These are phyloP conservation scores for Python bivittatus DNA, from an alignment of 2,113 vertebrate genomes.

Conservation along the genomic window DNA sequence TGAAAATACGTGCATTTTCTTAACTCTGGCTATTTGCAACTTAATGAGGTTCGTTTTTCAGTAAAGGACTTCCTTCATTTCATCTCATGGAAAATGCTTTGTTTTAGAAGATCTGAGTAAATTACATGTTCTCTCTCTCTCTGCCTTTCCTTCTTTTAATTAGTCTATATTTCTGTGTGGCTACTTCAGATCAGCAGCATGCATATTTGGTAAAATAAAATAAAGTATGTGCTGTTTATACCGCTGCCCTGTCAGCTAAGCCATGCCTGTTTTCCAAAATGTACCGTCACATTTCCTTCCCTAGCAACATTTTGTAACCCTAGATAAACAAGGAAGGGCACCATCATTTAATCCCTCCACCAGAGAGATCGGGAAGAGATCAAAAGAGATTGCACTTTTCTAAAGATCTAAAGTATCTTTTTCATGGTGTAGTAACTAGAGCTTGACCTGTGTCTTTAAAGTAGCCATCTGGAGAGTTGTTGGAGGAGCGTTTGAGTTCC, in stretches of 20 bases:
- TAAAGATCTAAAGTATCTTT: neutral
- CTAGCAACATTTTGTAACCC: neutral
- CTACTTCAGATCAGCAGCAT: neutral
- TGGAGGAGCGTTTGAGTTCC: neutral
- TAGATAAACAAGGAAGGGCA: neutral
- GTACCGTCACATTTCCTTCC: neutral
- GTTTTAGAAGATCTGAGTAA: neutral
- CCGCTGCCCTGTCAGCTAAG: neutral
- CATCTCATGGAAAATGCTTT: neutral
- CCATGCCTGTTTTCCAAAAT: neutral
- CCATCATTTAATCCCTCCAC: neutral
- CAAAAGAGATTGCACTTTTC: neutral
- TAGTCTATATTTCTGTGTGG: neutral
- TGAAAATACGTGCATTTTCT: slow-evolving; percentile 23
- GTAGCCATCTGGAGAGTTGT: neutral
- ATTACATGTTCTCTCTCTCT: neutral
- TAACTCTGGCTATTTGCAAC: slow-evolving; percentile 55
- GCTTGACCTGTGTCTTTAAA: neutral
- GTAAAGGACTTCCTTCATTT: slow-evolving; percentile 35
- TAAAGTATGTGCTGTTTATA: neutral
- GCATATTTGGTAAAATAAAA: neutral
- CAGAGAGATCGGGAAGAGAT: neutral
- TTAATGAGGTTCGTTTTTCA: slow-evolving; percentile 56
- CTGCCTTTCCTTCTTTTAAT: neutral
- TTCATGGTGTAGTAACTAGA: neutral